Evolutionary conservation across 2,797 vertebrate species (phyloP), one percentile per base, ranked within the genome.

Genomic region (Orestias chungarensis): DNA sequence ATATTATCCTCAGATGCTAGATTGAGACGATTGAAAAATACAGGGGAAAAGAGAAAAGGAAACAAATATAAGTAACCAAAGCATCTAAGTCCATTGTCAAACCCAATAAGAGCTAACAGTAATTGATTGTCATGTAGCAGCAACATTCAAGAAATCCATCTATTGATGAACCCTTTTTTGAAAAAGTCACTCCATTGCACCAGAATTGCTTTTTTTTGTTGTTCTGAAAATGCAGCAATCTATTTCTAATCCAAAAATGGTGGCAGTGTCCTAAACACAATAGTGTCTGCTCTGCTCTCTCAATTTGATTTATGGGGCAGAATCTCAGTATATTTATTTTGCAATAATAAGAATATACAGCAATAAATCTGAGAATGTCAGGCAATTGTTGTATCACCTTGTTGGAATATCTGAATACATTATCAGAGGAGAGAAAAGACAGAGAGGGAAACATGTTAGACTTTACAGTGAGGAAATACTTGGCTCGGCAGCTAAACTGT

Each of bases 301-400:
- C 89, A 83, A 88, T 83, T 89, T 95, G 94, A 95, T 95, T 95
- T 94, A 95, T 94, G 93, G 82, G 87, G 86, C 82, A 85, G 91
- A 87, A 94, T 93, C 90, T 94, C 91, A 89, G 89, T 94, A 89
- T 93, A 94, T 94, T 93, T 93, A 90, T 94, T 92, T 89, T 81
- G 89, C 88, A 84, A 94, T 94, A 94, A 95, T 93, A 95, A 87
- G 89, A 94, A 95, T 94, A 94, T 94, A 93, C 91, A 92, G 93
- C 92, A 94, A 95, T 95, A 95, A 94, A 95, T 95, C 94, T 94
- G 92, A 80, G 95, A 93, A 93, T 94, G 94, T 94, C 94, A 95
- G 92, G 91, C 92, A 93, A 94, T 94, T 94, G 94, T 91, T 86
- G 93, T 93, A 92, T 94, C 93, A 94, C 91, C 93, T 94, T 93